phyloP scores from a whole-genome alignment of 2,888 invertebrate species.

The Nycteola revayana region DNA sequence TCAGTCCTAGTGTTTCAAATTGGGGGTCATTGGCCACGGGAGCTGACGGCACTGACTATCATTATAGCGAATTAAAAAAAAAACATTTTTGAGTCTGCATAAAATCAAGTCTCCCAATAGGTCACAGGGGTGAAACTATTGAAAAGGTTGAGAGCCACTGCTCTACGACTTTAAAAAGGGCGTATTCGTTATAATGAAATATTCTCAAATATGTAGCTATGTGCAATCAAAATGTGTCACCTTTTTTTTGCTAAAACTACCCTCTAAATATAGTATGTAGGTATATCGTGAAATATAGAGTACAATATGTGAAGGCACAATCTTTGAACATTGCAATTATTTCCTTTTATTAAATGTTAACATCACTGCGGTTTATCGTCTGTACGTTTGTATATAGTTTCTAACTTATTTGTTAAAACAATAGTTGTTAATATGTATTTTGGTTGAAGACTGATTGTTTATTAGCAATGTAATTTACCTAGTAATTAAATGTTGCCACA shows the following conservation, averaged over 20 bases:
- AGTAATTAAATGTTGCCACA: constrained; percentile 29
- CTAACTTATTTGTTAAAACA: constrained; percentile 57
- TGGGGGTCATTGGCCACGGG: too few species aligned
- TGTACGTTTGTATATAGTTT: constrained; percentile 38
- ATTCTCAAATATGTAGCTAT: too few species aligned
- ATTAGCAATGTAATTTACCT: constrained; percentile 34
- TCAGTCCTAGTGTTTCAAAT: too few species aligned
- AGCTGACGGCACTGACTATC: too few species aligned
- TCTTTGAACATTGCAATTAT: constrained; percentile 28
- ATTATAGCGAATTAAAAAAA: too few species aligned
- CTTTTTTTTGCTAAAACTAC: constrained; percentile 10
- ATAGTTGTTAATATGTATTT: constrained; percentile 56
- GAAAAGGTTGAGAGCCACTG: too few species aligned
- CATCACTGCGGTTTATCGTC: constrained; percentile 21
- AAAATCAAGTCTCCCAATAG: too few species aligned
- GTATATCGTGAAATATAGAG: constrained; percentile 32
- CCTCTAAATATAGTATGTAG: constrained; percentile 7
- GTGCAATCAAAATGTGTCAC: too few species aligned
- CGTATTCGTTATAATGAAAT: too few species aligned
- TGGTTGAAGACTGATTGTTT: constrained; percentile 79
- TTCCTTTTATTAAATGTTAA: constrained; percentile 19
- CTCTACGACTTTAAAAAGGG: too few species aligned
- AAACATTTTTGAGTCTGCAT: too few species aligned
- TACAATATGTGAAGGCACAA: constrained; percentile 52
- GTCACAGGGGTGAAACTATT: too few species aligned